phyloP scores from a whole-genome alignment of 2,888 invertebrate species.

The Dusona sp. region DNA sequence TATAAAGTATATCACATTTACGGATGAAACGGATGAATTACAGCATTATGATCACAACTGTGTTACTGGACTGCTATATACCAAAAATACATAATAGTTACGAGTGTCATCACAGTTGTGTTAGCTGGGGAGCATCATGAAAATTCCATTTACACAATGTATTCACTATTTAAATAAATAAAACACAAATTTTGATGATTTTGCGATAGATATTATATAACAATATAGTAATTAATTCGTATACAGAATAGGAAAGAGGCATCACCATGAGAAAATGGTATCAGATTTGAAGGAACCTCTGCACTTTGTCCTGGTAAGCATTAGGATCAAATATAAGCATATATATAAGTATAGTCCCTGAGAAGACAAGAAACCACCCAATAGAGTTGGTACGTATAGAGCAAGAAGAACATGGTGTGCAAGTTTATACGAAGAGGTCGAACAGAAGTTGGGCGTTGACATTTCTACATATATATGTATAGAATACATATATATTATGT shows the following conservation, averaged over 20 bases:
- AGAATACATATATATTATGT: neutral
- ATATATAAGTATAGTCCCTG: constrained; percentile 43
- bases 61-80: no score
- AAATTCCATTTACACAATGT: neutral
- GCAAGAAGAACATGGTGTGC: constrained; percentile 35
- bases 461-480: constrained; percentile 12
- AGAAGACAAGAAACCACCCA: constrained; percentile 52
- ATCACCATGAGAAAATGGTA: neutral
- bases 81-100: no score
- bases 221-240: neutral
- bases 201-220: neutral
- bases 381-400: constrained; percentile 25
- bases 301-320: neutral
- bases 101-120: no score
- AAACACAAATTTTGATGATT: neutral
- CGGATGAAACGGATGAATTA: no score
- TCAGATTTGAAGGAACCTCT: neutral
- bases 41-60: no score
- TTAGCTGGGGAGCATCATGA: no score
- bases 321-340: neutral
- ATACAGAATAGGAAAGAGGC: neutral
- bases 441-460: constrained; percentile 60
- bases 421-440: constrained; percentile 56
- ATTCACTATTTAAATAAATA: neutral
- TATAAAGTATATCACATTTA: no score